Evolutionary conservation across 1,140 invertebrate species (phyloP), one percentile per base, ranked within the genome.

Genomic region (Anastrepha ludens): DNA sequence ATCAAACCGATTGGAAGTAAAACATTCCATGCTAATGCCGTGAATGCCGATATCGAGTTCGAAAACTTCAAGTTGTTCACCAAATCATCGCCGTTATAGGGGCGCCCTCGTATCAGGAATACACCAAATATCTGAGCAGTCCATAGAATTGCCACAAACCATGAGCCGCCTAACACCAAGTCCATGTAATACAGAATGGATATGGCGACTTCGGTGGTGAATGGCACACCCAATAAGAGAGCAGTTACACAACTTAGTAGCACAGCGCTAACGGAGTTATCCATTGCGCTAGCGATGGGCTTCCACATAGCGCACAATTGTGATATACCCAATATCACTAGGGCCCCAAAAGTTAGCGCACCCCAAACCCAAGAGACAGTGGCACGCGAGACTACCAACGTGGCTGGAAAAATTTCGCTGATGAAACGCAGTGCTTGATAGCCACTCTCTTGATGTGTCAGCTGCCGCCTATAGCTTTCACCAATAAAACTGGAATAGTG

Each of bases 21-120:
- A 6, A 98, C 96, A 92, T 97, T 98, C 97, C 98, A 98, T 1
- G 96, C 96, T 90, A 98, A 97, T n/a, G 97, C 96, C 4, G 98
- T 93, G 44, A 98, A 93, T 9, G 96, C 96, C 8, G 95, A 95
- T 94, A 96, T 95, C 0, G 94, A 94, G 11, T 95, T 94, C 17
- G 93, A 91, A 6, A 92, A 89, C 87, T 92, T 91, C 64, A 97
- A 93, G 89, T 96, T 96, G 5, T 95, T 95, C 1, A 97, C 97
- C 65, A 98, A 95, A 44, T 96, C 96, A 90, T 98, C 97, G 0
- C 97, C 96, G 87, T 96, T 96, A 91, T 97, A 98, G 0, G 97
- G 97, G 41, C 96, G 95, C 8, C 97, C 97, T 47, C 97, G 95
- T 8, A 98, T 96, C 90, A 97, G 95, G 91, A 98, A 97, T 62